A percentile compares a stretch with the other conserved stretches of the same genome.
phyloP scores from a whole-genome alignment of 2,797 vertebrate species.

The Champsocephalus esox region DNA sequence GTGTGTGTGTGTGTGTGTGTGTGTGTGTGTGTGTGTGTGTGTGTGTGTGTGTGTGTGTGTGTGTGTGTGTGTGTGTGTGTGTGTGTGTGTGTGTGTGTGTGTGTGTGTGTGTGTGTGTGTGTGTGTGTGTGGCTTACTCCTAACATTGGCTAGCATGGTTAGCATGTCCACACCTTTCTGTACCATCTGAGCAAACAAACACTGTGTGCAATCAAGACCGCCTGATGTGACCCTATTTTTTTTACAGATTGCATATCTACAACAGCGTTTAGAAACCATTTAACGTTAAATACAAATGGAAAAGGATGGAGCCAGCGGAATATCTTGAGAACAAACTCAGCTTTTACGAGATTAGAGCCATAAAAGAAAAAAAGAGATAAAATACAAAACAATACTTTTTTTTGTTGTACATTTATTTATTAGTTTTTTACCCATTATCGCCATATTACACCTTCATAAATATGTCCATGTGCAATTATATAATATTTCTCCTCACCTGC shows the following conservation, averaged over 20 bases:
- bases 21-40: constrained; percentile 7
- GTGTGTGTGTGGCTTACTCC: constrained; percentile 31
- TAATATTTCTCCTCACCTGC: constrained; percentile 86
- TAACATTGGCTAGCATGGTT: constrained; percentile 22
- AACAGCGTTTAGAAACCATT: too few relatives aligned
- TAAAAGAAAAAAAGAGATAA: too few relatives aligned
- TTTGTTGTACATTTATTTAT: too few relatives aligned
- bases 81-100: not conserved
- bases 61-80: constrained; percentile 7
- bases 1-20: constrained; percentile 8
- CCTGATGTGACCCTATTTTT: not conserved
- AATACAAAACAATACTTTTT: too few relatives aligned
- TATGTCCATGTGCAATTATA: not conserved
- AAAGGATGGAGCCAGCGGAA: too few relatives aligned
- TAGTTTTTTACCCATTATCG: too few relatives aligned
- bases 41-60: constrained; percentile 20
- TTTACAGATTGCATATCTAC: not conserved
- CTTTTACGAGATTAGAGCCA: too few relatives aligned
- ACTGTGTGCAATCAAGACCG: not conserved
- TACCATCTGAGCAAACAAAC: constrained; percentile 28
- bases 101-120: too few relatives aligned
- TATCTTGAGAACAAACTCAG: too few relatives aligned
- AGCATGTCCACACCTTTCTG: constrained; percentile 20
- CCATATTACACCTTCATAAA: not conserved
- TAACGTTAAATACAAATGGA: too few relatives aligned